Evolutionary conservation across 2,888 invertebrate genomes (phyloP), one percentile per base, ranked within the genome.

Genomic region (Myopa tessellatipennis): DNA sequence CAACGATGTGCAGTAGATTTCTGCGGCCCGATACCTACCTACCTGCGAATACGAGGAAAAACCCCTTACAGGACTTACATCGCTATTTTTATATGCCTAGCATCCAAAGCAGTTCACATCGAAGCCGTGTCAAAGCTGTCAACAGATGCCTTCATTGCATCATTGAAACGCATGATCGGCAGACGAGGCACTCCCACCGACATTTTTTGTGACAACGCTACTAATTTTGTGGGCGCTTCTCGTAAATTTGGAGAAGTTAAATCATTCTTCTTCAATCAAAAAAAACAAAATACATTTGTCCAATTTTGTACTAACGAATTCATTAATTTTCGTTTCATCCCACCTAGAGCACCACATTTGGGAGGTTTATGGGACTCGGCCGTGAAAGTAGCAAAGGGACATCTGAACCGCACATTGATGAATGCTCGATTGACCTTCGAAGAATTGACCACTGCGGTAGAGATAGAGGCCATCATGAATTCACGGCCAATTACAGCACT

Each of bases 291-390:
- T 6, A n/a, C 5, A 6, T 6, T n/a, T 58, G 18, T 12, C 7
- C 16, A 58, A 16, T 16, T 58, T 16, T 58, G 58, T 18, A n/a
- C 58, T 6, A 58, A 16, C 12, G n/a, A 58, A 18, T 12, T n/a
- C 18, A 63, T 65, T 16, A 63, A 72, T 14, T 76, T 77, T 50
- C 52, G 18, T n/a, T 76, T 78, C 55, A 81, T 82, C 18, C 80
- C 78, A 12, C 58, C 58, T 6, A 58, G 12, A n/a, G 68, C 7
- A 26, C 26, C 26, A 26, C 26, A 26, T 26, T 26, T 26, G 1
- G 26, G 26, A 26, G 26, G 26, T 26, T 26, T 26, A 26, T 26
- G 26, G 26, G 26, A 26, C 1, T 26, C 26, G 26, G 26, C 26
- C 26, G 26, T 26, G 26, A 26, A 26, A 26, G 26, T 26, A 1